Evolutionary conservation across 2,797 vertebrate genomes (phyloP).

Genomic region (Astyanax mexicanus): DNA sequence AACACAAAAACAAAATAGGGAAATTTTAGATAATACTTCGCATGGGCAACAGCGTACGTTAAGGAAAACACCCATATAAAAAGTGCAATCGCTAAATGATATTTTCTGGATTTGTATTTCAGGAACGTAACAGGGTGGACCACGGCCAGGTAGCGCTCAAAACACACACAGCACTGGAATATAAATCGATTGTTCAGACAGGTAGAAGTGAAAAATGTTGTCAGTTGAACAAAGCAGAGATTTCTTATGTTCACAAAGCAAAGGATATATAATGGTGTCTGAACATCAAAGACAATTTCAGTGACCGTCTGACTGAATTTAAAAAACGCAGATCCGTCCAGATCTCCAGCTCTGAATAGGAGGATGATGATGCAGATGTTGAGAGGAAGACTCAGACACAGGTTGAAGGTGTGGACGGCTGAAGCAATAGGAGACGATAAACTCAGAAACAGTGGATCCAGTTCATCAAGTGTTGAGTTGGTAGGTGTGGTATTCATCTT

Average conservation of each 20-base stretch:
- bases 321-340: neutral
- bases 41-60: neutral
- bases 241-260: neutral
- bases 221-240: neutral
- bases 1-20: neutral
- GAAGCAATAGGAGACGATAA: neutral
- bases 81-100: too few relatives aligned
- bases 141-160: too few relatives aligned
- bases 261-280: neutral
- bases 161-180: slow-evolving; percentile 10
- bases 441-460: neutral
- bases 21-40: neutral
- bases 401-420: neutral
- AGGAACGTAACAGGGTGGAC: too few relatives aligned
- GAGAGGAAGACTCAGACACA: slow-evolving; percentile 2
- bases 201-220: neutral
- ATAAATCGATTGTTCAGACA: neutral
- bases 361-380: slow-evolving; percentile 13
- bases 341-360: neutral
- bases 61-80: too few relatives aligned
- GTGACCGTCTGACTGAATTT: neutral
- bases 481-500: slow-evolving; percentile 19
- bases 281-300: slow-evolving; percentile 9
- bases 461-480: neutral
- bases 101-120: too few relatives aligned